Evolutionary conservation across 2,888 invertebrate species (phyloP).

Genomic region (Criorhina ranunculi): DNA sequence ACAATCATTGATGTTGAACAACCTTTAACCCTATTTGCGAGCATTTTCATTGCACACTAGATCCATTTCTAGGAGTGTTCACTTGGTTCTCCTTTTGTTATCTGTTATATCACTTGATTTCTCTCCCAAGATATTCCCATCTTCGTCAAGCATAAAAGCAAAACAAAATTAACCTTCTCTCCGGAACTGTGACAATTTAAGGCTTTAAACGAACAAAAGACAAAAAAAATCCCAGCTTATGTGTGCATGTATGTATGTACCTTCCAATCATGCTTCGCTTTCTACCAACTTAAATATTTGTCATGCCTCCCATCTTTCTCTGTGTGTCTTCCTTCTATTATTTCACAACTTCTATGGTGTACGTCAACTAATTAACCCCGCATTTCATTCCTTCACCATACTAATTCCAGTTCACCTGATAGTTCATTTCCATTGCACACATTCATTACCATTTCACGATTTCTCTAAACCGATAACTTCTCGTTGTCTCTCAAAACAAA

Average conservation of each 20-base stretch:
- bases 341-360: conserved; percentile 34
- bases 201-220: background rate
- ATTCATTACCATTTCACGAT: conserved; percentile 71
- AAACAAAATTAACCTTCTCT: conserved; percentile 31
- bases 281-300: conserved; percentile 61
- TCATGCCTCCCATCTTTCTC: conserved; percentile 32
- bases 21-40: background rate
- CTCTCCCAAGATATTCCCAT: conserved; percentile 9
- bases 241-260: conserved; percentile 15
- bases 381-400: conserved; percentile 60
- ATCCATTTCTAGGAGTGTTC: background rate
- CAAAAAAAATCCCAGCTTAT: conserved; percentile 25
- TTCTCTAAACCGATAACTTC: conserved; percentile 45
- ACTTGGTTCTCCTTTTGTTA: background rate
- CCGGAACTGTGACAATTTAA: conserved; percentile 29
- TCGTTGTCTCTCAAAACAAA: conserved; percentile 20
- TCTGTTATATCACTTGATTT: conserved; percentile 36
- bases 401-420: conserved; percentile 75
- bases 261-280: conserved; percentile 49
- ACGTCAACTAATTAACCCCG: conserved; percentile 74
- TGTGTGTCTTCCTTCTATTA: conserved; percentile 35
- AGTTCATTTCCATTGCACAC: conserved; percentile 55
- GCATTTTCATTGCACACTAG: background rate
- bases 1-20: background rate
- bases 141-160: background rate